Evolutionary conservation across 2,797 vertebrate species (phyloP), one percentile per base, ranked within the genome.

Genomic region (Anabas testudineus): DNA sequence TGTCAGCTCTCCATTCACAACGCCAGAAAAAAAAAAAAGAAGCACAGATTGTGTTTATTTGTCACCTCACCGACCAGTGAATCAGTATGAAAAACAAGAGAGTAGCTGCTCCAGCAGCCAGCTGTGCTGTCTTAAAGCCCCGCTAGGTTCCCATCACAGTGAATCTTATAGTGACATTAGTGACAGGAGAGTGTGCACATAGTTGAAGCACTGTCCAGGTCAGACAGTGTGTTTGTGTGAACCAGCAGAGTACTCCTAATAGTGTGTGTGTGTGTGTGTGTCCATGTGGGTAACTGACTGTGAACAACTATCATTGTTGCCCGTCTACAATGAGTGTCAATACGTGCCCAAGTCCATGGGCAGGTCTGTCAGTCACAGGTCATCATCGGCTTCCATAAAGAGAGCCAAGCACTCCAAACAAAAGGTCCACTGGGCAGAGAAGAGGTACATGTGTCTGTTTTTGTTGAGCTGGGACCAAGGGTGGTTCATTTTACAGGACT

Each of bases 111-210:
- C 55, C 30, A 36, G 47, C 55, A 69, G 80, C 63, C 41, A 48
- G 73, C 72, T 59, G 39, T 34, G 67, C 46, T 22, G 30, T 71
- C 58, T 76, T 57, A 61, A 66, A 79, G 65, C 53, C 45, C 43
- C n/a, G n/a, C n/a, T n/a, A n/a, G n/a, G n/a, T 37, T 34, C 69
- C 70, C 71, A 71, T 85, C 85, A 82, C n/a, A 63, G 69, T 48
- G 71, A 74, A 82, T 78, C 69, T 71, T 3, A 24, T 26, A 65
- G 48, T 26, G 65, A 70, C 30, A 49, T 32, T 2, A 41, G 52
- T 68, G 73, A 82, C 74, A 68, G 76, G 59, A 58, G 43, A 39
- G 42, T 32, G 48, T 71, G 67, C 46, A 55, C 22, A 28, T 57
- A 61, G 47, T 69, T 70, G 54, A 65, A 52, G 57, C 28, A 22